A percentile compares a stretch with the other conserved stretches of the same genome.
Conservation (phyloP, 2,888 invertebrate genomes). For the Epinotia brunnichana region DNA sequence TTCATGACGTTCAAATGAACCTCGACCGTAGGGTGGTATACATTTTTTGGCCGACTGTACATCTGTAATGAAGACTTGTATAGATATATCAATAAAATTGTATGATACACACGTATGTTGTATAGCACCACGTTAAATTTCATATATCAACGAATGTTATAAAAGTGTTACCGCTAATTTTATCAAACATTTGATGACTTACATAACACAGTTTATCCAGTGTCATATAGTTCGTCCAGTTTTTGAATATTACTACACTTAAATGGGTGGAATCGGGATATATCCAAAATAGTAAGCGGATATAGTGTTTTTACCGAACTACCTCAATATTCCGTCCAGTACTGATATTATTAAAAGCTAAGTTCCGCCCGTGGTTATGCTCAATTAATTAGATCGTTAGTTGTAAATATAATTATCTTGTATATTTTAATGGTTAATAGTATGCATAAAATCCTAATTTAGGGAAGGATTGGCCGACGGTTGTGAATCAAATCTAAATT, state of each 20-base stretch:
- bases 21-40: too few species aligned
- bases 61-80: neutral
- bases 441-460: constrained; percentile 6
- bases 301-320: constrained; percentile 57
- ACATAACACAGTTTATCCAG: too few species aligned
- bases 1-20: too few species aligned
- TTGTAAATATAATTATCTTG: constrained; percentile 42
- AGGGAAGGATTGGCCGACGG: neutral
- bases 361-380: constrained; percentile 66
- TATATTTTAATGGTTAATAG: constrained; percentile 23
- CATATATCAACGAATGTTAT: neutral
- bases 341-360: constrained; percentile 48
- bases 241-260: neutral
- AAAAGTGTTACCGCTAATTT: neutral
- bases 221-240: neutral
- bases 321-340: constrained; percentile 64
- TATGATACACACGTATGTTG: neutral
- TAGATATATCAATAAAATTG: neutral
- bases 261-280: constrained; percentile 26
- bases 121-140: neutral
- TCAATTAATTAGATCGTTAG: constrained; percentile 37
- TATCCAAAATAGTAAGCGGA: constrained; percentile 27
- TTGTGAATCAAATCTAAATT: neutral
- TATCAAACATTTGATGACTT: too few species aligned
- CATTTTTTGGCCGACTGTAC: too few species aligned